Base-by-base conservation (phyloP, 2,797 vertebrate genomes). In the Centroberyx gerrardi region DNA sequence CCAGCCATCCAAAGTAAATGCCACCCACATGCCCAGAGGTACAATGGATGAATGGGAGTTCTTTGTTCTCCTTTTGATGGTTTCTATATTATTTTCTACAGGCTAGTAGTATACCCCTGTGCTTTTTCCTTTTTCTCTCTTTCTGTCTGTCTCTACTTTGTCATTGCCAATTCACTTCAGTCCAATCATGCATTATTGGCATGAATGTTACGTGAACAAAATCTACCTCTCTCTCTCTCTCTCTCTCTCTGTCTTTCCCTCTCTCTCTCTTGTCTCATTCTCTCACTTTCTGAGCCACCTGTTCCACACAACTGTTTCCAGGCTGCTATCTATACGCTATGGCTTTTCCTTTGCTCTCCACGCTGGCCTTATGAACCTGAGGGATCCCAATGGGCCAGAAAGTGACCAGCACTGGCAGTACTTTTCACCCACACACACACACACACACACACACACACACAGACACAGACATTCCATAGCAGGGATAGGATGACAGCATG, bases 1-100 rank as follows among this genome's bases (percentile, higher is more conserved):
- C 7, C 66, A 62, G 17, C 42, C 62, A 53, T 83, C 73, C 28
- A 60, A 61, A 78, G 58, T 72, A 68, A 86, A 78, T 53, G 42
- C 74, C 76, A 51, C 82, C 85, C 78, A 88, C 66, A 56, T 13
- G 27, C 72, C 60, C 70, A 76, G 40, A 77, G 58, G 74, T 68
- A 68, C 73, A 72, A 28, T 22, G 63, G 49, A 79, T 71, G 53
- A 74, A 65, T 62, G 18, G 18, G 27, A 62, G 48, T 66, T 62
- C 62, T 80, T 76, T 83, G 58, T 77, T 72, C 62, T 55, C 33
- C 27, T 59, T 71, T 68, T 73, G 29, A 69, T 68, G 28, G 51
- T 42, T 68, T 73, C 42, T 54, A 5, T 69, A 38, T 10, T 15
- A 17, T n/a, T 71, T 44, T 71, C 74, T 67, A 0, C 31, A 38